phyloP scores from a whole-genome alignment of 1,140 invertebrate species.

The Zaprionus lachaisei region DNA sequence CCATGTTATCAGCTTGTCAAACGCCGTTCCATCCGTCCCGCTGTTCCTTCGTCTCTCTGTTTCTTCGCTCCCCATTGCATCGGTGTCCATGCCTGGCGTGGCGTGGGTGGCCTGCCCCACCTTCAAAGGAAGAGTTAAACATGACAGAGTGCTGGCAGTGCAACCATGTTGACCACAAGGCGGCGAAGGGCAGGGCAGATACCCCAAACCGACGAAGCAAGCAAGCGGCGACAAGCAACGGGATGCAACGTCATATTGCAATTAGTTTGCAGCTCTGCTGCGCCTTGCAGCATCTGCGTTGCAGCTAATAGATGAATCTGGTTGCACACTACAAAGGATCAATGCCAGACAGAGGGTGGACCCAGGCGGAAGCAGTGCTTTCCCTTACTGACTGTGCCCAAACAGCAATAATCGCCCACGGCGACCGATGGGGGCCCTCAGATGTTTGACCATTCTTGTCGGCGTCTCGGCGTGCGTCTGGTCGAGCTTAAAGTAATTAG shows the following conservation, averaged over 20 bases:
- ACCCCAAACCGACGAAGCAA: constrained; percentile 6
- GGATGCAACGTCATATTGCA: constrained; percentile 81
- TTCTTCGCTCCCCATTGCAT: background rate
- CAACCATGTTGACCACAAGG: constrained; percentile 54
- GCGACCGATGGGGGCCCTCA: background rate
- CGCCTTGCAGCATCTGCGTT: constrained; percentile 64
- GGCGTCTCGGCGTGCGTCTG: constrained; percentile 53
- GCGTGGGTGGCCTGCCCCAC: background rate
- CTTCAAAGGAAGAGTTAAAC: constrained; percentile 45
- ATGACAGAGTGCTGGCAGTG: constrained; percentile 59
- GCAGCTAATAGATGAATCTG: constrained; percentile 63
- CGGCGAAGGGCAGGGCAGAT: background rate
- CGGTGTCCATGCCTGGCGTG: background rate
- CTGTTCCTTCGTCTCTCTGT: background rate
- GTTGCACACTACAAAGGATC: constrained; percentile 36
- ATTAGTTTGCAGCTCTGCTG: constrained; percentile 67
- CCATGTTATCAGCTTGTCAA: constrained; percentile 75
- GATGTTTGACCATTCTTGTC: constrained; percentile 7
- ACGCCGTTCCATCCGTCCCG: constrained; percentile 40
- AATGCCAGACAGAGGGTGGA: constrained; percentile 4
- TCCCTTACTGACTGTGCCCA: constrained; percentile 12
- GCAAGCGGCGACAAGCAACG: constrained; percentile 41
- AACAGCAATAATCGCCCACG: constrained; percentile 55
- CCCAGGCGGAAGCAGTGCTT: background rate
- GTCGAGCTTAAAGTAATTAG: constrained; percentile 78